Evolutionary conservation across 2,113 vertebrate genomes (phyloP).

Genomic region (Danio rerio): GRCz12tu NC_133193.1:30299501-30300000

Average conservation of each 20-base stretch:
- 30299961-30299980: conserved; percentile 91
- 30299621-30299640: no score
- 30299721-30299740: no score
- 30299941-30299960: conserved; percentile 97
- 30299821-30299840: conserved; percentile 94
- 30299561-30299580: no score
- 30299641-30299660: no score
- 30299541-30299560: no score
- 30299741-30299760: no score
- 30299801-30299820: conserved; percentile 70
- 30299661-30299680: no score
- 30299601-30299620: no score
- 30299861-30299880: conserved; percentile 98
- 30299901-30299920: conserved; percentile 96
- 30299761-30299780: background rate
- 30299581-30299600: no score
- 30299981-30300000: conserved; percentile 99
- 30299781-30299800: background rate
- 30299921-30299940: conserved; percentile 96
- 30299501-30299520: background rate
- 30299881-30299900: conserved; percentile 96
- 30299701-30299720: no score
- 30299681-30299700: no score
- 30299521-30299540: background rate
- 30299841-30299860: conserved; percentile 94